Percentiles rank a stretch among this genome's conserved stretches.
Evolutionary conservation across 2,888 invertebrate species (phyloP).

Genomic region (Bembecia ichneumoniformis): DNA sequence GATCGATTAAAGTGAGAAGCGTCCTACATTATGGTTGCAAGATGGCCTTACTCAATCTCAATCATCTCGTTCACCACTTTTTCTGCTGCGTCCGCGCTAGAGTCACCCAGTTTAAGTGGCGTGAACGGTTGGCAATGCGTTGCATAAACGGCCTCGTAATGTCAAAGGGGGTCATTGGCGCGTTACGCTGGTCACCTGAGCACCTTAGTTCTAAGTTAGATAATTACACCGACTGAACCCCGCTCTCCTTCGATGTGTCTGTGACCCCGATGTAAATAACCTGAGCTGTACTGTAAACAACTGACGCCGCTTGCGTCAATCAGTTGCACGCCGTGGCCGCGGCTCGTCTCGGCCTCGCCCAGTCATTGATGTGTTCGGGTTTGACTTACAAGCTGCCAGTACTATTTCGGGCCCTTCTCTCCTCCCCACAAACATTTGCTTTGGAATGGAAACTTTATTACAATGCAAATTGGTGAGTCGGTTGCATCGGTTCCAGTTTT

Average conservation of each 20-base stretch:
- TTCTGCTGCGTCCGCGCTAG: conserved; percentile 36
- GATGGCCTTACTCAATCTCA: conserved; percentile 51
- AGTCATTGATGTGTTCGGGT: conserved; percentile 37
- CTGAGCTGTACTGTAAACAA: conserved; percentile 67
- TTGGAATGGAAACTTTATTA: conserved; percentile 20
- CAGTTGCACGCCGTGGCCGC: conserved; percentile 28
- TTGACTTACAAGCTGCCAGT: conserved; percentile 24
- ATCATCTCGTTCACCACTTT: conserved; percentile 25
- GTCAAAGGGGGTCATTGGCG: conserved; percentile 67
- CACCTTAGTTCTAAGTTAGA: conserved; percentile 35
- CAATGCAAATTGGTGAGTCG: conserved; percentile 12
- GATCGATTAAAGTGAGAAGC: conserved; percentile 20
- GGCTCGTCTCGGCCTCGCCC: conserved; percentile 19
- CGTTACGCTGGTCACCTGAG: conserved; percentile 32
- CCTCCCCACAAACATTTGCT: conserved; percentile 15
- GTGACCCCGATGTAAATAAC: conserved; percentile 73
- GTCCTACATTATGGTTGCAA: conserved; percentile 18
- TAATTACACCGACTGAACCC: conserved; percentile 61
- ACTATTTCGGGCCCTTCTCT: conserved; percentile 28
- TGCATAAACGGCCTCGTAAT: conserved; percentile 66
- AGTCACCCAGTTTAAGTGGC: conserved; percentile 48
- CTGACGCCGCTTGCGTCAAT: conserved; percentile 63
- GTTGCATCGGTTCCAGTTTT: background rate
- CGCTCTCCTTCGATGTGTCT: conserved; percentile 66
- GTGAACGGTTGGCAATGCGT: conserved; percentile 48